phyloP scores from a whole-genome alignment of 2,888 invertebrate species.

The Phyto melanocephala region DNA sequence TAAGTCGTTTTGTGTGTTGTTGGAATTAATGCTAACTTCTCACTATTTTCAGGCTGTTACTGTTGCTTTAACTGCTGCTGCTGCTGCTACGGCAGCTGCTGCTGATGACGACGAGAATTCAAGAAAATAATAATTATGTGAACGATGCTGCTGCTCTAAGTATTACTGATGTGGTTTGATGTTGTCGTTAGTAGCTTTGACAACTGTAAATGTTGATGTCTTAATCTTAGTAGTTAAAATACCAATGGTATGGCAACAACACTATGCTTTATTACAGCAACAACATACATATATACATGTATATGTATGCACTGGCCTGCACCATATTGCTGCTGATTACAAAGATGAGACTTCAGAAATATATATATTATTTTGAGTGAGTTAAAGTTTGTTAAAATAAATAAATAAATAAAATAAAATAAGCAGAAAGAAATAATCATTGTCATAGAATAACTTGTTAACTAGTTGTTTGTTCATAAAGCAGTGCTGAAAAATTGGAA shows the following conservation, averaged over 20 bases:
- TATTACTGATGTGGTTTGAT: conserved; percentile 49
- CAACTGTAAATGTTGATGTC: conserved; percentile 69
- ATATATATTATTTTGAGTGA: conserved; percentile 25
- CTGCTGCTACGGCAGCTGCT: neutral
- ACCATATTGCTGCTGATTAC: conserved; percentile 49
- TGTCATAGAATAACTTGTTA: conserved; percentile 51
- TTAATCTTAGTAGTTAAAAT: conserved; percentile 66
- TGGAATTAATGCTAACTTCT: neutral
- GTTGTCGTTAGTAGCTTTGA: conserved; percentile 66
- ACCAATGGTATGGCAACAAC: conserved; percentile 39
- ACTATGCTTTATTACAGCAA: neutral
- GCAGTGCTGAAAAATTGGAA: conserved; percentile 11
- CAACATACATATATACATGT: neutral
- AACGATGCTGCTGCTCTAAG: conserved; percentile 20
- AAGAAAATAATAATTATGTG: conserved; percentile 4
- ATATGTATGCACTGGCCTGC: neutral
- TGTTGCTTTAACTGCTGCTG: neutral
- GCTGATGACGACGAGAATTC: conserved; percentile 23
- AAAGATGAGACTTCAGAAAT: conserved; percentile 34
- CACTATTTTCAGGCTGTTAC: neutral
- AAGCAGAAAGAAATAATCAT: conserved; percentile 30
- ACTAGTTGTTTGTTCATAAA: conserved; percentile 55
- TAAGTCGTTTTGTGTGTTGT: conserved; percentile 50
- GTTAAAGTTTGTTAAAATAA: conserved; percentile 55
- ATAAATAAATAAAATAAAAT: conserved; percentile 21